Conservation (phyloP, 2,797 vertebrate species). For the Clarias pachynema region DNA sequence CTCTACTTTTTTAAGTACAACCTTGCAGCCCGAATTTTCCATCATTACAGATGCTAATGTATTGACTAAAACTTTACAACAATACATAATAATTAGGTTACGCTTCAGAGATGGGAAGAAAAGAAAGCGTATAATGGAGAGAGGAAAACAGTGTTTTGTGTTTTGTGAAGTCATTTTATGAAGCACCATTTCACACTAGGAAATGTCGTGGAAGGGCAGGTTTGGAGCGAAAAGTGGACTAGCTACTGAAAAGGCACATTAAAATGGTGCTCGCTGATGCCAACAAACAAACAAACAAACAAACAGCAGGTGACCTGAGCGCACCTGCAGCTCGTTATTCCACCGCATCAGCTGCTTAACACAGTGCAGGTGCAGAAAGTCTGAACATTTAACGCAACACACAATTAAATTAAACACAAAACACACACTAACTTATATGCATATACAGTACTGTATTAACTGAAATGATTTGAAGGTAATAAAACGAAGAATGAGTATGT, state of each 20-base stretch:
- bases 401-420: slow-evolving; percentile 55
- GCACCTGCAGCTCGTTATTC: slow-evolving; percentile 89
- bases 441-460: background rate
- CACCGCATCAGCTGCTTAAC: slow-evolving; percentile 79
- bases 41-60: background rate
- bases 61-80: slow-evolving; percentile 20
- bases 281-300: slow-evolving; percentile 60
- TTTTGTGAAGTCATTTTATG: slow-evolving; percentile 17
- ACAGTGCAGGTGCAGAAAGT: slow-evolving; percentile 78
- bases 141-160: background rate
- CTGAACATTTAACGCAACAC: slow-evolving; percentile 33
- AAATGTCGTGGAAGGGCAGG: background rate
- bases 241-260: slow-evolving; percentile 50
- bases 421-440: background rate
- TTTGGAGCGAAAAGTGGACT: background rate
- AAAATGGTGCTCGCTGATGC: slow-evolving; percentile 48
- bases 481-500: background rate
- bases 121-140: slow-evolving; percentile 1
- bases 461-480: background rate
- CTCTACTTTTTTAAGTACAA: background rate
- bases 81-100: slow-evolving; percentile 49
- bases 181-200: slow-evolving; percentile 23
- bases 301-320: slow-evolving; percentile 68
- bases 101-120: background rate
- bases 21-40: background rate